These are phyloP conservation scores for Ia io DNA, from an alignment of 2,113 vertebrate species.

Conservation along the genomic window DNA sequence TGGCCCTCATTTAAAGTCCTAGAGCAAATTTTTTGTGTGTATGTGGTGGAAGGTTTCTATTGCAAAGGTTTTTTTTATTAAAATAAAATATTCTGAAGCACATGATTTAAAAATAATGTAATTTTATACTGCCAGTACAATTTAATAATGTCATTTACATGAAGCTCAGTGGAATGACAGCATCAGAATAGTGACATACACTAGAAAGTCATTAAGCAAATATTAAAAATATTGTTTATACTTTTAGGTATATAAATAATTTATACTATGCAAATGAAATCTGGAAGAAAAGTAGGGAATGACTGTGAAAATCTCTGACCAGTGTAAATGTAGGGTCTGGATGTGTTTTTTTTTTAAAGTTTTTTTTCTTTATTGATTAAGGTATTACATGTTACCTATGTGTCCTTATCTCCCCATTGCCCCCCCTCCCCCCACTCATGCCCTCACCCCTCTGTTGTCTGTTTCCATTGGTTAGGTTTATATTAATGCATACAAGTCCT, in stretches of 20 bases:
- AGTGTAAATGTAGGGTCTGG: not conserved
- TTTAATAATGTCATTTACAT: constrained; percentile 49
- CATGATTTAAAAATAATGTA: constrained; percentile 52
- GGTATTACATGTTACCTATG: too few relatives aligned
- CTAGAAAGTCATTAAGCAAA: constrained; percentile 49
- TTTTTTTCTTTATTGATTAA: too few relatives aligned
- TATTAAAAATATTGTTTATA: constrained; percentile 47
- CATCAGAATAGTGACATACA: not conserved
- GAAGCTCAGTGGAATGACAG: not conserved
- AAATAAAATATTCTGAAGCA: constrained; percentile 54
- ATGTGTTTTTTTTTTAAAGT: too few relatives aligned
- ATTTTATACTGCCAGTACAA: constrained; percentile 6
- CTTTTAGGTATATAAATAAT: constrained; percentile 11
- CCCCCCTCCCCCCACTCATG: too few relatives aligned
- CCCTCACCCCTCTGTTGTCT: too few relatives aligned
- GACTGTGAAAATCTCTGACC: not conserved
- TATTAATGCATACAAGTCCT: too few relatives aligned
- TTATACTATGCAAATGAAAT: not conserved
- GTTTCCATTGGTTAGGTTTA: too few relatives aligned
- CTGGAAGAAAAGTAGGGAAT: not conserved
- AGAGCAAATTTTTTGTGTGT: constrained; percentile 30
- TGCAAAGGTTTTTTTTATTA: constrained; percentile 57
- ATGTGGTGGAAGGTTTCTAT: constrained; percentile 4
- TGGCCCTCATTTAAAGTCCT: constrained; percentile 39
- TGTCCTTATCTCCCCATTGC: too few relatives aligned